A percentile compares a stretch with the other conserved stretches of the same genome.
phyloP scores from a whole-genome alignment of 2,113 vertebrate species.

The Entelurus aequoreus region DNA sequence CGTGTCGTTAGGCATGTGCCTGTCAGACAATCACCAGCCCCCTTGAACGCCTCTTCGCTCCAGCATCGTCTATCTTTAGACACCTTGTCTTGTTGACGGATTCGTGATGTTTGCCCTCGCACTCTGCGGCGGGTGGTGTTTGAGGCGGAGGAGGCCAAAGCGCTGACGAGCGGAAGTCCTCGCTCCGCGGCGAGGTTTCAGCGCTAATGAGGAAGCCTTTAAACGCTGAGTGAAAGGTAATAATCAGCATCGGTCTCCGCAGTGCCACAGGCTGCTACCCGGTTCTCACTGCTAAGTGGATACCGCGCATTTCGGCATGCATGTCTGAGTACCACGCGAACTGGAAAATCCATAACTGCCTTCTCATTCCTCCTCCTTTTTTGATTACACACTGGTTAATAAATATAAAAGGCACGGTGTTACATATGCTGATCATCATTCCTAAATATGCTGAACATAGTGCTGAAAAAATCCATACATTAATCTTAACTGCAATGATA shows the following conservation, averaged over 20 bases:
- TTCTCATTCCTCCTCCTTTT: constrained; percentile 30
- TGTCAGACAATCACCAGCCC: constrained; percentile 55
- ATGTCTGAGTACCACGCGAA: constrained; percentile 41
- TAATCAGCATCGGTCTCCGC: constrained; percentile 47
- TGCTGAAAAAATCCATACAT: constrained; percentile 48
- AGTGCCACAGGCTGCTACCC: constrained; percentile 60
- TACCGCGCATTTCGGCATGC: constrained; percentile 39
- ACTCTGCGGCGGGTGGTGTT: constrained; percentile 9
- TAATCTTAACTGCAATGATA: constrained; percentile 44
- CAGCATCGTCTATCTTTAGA: constrained; percentile 68
- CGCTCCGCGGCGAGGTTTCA: constrained; percentile 22
- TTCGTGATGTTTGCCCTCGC: constrained; percentile 54
- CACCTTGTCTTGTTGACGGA: constrained; percentile 54
- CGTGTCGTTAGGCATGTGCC: constrained; percentile 20
- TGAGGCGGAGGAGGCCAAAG: not conserved
- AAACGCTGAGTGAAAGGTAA: constrained; percentile 59
- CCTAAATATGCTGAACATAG: constrained; percentile 44
- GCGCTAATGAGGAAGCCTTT: constrained; percentile 47
- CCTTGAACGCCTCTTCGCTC: constrained; percentile 35
- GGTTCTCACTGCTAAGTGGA: constrained; percentile 51
- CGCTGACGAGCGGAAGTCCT: constrained; percentile 19
- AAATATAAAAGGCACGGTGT: constrained; percentile 53
- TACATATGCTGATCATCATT: constrained; percentile 53
- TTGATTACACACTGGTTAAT: constrained; percentile 43
- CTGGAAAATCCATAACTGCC: constrained; percentile 46